phyloP scores from a whole-genome alignment of 2,797 vertebrate species.

The Clamator glandarius region DNA sequence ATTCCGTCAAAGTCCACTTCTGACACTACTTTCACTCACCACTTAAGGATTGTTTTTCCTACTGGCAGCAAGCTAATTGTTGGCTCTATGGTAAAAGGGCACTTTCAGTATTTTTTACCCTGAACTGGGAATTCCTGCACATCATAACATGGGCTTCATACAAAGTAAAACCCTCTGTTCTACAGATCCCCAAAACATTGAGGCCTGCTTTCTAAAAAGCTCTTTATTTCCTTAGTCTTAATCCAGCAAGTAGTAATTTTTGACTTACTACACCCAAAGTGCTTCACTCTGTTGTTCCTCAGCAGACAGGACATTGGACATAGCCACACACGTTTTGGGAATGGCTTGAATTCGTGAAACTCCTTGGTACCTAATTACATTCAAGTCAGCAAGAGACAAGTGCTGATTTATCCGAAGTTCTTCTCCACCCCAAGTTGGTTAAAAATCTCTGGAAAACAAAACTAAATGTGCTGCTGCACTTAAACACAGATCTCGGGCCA shows the following conservation, averaged over 20 bases:
- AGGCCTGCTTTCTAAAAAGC: neutral
- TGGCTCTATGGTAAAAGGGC: neutral
- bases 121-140: constrained; percentile 11
- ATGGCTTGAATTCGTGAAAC: neutral
- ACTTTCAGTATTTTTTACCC: constrained; percentile 17
- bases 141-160: neutral
- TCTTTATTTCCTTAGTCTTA: constrained; percentile 2
- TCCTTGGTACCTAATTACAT: neutral
- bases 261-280: neutral
- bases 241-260: neutral
- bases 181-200: neutral
- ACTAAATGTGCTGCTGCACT: neutral
- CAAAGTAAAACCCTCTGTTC: neutral
- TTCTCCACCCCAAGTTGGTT: neutral
- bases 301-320: neutral
- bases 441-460: neutral
- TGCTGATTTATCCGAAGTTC: neutral
- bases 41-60: constrained; percentile 42
- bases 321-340: neutral
- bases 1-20: constrained; percentile 42
- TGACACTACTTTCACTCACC: constrained; percentile 47
- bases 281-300: neutral
- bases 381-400: neutral
- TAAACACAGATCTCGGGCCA: neutral
- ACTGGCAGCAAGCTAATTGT: constrained; percentile 21